Percentiles rank a stretch among this genome's conserved stretches.
Conservation (phyloP, 2,113 vertebrate species). For the Grammomys surdaster region DNA sequence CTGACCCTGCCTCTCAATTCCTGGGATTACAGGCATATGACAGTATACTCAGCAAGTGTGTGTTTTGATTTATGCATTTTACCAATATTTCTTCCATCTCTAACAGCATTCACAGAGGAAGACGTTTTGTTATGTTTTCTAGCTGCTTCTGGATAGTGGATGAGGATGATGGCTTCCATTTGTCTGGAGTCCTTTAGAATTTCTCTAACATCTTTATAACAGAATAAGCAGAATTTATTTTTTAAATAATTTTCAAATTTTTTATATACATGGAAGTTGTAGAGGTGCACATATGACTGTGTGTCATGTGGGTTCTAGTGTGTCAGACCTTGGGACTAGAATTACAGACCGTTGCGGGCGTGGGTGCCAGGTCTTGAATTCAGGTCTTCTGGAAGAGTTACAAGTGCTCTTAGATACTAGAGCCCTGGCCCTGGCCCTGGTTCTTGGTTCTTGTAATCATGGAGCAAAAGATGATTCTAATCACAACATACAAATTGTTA, state of each 20-base stretch:
- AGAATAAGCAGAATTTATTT: background rate
- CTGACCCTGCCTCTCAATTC: background rate
- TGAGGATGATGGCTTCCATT: background rate
- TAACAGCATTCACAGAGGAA: background rate
- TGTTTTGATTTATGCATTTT: background rate
- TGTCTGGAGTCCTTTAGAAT: background rate
- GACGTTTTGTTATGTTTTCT: conserved; percentile 22
- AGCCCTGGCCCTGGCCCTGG: background rate
- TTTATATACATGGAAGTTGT: background rate
- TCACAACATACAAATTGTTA: background rate
- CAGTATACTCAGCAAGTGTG: too few species aligned
- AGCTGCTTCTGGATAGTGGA: background rate
- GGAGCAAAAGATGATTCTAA: background rate
- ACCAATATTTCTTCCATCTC: background rate
- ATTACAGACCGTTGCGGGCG: fast-evolving
- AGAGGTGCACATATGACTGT: background rate
- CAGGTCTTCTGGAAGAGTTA: background rate
- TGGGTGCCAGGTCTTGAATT: background rate
- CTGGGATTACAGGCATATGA: background rate
- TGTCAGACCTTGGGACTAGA: background rate
- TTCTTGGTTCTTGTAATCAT: background rate
- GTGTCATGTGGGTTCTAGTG: background rate
- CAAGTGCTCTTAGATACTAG: background rate
- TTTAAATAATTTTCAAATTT: background rate
- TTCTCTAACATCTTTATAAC: conserved; percentile 39